Percentiles rank a stretch among this genome's conserved stretches.
These are phyloP conservation scores for Limnodromus scolopaceus DNA, from an alignment of 2,797 vertebrate species.

Conservation along the genomic window DNA sequence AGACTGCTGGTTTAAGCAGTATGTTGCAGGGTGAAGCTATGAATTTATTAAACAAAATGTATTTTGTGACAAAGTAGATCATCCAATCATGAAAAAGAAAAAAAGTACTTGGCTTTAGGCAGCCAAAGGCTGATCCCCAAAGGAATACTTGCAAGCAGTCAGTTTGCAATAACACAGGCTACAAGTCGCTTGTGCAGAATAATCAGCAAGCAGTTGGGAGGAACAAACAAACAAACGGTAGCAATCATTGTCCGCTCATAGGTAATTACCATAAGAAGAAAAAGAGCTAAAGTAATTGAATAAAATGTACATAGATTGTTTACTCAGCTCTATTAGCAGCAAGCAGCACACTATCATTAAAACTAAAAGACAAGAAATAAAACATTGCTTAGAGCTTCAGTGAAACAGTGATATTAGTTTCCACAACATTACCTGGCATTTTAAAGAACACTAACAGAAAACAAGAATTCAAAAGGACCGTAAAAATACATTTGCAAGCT, in stretches of 20 bases:
- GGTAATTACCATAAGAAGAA: slow-evolving; percentile 50
- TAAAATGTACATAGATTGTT: slow-evolving; percentile 50
- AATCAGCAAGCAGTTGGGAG: slow-evolving; percentile 32
- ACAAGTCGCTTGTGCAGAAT: slow-evolving; percentile 9
- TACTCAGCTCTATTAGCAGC: slow-evolving; percentile 36
- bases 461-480: background rate
- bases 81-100: slow-evolving; percentile 30
- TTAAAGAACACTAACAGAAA: background rate
- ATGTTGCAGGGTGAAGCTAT: background rate
- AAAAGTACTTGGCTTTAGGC: slow-evolving; percentile 5
- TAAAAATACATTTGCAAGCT: background rate
- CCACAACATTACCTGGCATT: slow-evolving; percentile 38
- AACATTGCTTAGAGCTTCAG: slow-evolving; percentile 23
- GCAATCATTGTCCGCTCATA: slow-evolving; percentile 30
- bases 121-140: background rate
- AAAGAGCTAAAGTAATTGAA: slow-evolving; percentile 58
- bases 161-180: slow-evolving; percentile 9
- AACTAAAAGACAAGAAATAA: slow-evolving; percentile 9
- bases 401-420: slow-evolving; percentile 43
- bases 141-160: slow-evolving; percentile 12
- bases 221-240: slow-evolving; percentile 33
- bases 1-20: background rate
- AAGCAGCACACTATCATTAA: background rate
- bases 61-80: slow-evolving; percentile 17
- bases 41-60: slow-evolving; percentile 21